Evolutionary conservation across 2,113 vertebrate genomes (phyloP), one percentile per base, ranked within the genome.

Genomic region (Microtus montanus): DNA sequence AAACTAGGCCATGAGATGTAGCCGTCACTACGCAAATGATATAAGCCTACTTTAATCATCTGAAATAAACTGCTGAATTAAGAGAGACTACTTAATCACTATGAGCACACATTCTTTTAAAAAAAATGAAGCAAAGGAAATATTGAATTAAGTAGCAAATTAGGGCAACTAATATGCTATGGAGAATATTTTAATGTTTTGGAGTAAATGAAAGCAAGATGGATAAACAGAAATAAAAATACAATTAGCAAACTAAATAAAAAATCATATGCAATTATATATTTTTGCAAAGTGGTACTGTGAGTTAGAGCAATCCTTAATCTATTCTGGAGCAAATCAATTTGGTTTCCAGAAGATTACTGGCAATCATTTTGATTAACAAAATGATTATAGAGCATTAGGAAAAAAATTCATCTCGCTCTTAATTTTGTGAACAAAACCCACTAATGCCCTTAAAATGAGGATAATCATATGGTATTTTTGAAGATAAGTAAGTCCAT

Each of bases 391-490:
- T 15, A 80, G 92, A 22, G 47, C 89, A 80, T 66, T 90, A 49
- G 63, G 75, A 84, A 95, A 58, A 96, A 95, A 96, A 95, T 79
- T 71, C 49, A 84, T 84, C 87, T 94, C 44, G 61, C 71, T 95
- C 75, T 90, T 92, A 80, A 88, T 87, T 61, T 91, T 85, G 74
- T 94, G 77, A 91, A 30, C 54, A 87, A 58, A 96, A 93, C 54
- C 13, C 24, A 94, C 49, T 74, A 77, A 87, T 91, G 84, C 64
- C 66, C 52, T 96, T 84, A 84, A 61, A 35, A 85, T 74, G n/a
- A 91, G 52, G 54, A 74, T 61, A 78, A 77, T 79, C 73, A 89
- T 64, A 89, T 38, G 44, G 30, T 47, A 49, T 82, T 87, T 94
- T 96, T 35, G 92, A 84, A 71, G 28, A 83, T 41, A 73, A 93